A percentile compares a stretch with the other conserved stretches of the same genome.
phyloP scores from a whole-genome alignment of 1,140 invertebrate genomes.

The Musca vetustissima region DNA sequence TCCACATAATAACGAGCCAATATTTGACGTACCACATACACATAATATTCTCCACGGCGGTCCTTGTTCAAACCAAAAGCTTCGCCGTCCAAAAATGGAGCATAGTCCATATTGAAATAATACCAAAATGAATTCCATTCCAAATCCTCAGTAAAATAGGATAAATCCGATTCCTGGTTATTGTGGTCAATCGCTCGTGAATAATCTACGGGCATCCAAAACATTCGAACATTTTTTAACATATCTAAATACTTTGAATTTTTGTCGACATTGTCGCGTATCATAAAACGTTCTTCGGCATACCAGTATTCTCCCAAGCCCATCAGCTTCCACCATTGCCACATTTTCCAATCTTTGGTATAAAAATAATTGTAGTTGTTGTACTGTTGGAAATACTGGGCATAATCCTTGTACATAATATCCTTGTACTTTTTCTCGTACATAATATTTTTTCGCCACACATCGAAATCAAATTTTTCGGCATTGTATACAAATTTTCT shows the following conservation, averaged over 20 bases:
- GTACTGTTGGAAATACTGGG: conserved; percentile 50
- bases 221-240: conserved; percentile 36
- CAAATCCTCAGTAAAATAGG: conserved; percentile 74
- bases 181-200: conserved; percentile 56
- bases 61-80: conserved; percentile 59
- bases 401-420: conserved; percentile 19
- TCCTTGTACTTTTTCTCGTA: conserved; percentile 20
- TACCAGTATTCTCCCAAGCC: conserved; percentile 58
- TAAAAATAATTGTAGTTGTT: conserved; percentile 40
- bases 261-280: conserved; percentile 19
- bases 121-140: conserved; percentile 71
- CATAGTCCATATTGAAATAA: conserved; percentile 67
- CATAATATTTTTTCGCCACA: conserved; percentile 49
- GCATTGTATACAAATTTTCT: conserved; percentile 55
- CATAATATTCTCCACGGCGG: conserved; percentile 66
- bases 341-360: conserved; percentile 57
- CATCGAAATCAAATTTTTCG: conserved; percentile 38
- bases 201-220: conserved; percentile 51
- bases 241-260: conserved; percentile 3
- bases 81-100: conserved; percentile 65
- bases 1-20: conserved; percentile 68
- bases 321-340: conserved; percentile 53
- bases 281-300: conserved; percentile 27
- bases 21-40: conserved; percentile 61
- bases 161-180: conserved; percentile 65